Conservation (phyloP, 2,113 vertebrate species). For the Ceratotherium simum region DNA sequence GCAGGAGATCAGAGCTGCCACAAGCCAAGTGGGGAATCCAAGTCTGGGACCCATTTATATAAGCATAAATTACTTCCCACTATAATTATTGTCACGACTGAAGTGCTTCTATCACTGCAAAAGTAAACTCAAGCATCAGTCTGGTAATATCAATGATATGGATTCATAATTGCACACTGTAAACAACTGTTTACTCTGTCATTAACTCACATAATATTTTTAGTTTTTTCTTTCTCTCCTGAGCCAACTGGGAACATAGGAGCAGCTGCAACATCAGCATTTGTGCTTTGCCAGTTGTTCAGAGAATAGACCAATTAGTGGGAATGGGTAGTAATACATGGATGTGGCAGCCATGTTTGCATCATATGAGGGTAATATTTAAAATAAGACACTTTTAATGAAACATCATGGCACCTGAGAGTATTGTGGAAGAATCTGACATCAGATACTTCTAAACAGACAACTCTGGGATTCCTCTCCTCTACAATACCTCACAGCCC, state of each 20-base stretch:
- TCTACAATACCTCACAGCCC: background rate
- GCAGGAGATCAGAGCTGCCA: background rate
- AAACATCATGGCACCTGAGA: conserved; percentile 58
- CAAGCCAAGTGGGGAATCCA: background rate
- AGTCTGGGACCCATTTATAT: background rate
- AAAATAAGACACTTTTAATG: conserved; percentile 63
- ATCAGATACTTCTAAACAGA: conserved; percentile 28
- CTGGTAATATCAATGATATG: background rate
- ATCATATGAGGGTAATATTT: conserved; percentile 69
- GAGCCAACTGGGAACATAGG: background rate
- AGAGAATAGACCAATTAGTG: conserved; percentile 62
- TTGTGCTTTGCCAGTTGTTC: conserved; percentile 47
- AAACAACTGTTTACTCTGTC: background rate
- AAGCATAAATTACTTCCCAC: background rate
- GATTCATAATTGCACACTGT: background rate
- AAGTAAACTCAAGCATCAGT: background rate
- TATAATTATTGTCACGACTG: background rate
- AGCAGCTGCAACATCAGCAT: conserved; percentile 59
- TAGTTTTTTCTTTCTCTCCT: background rate
- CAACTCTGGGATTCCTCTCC: background rate
- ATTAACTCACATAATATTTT: conserved; percentile 15
- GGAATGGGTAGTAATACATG: conserved; percentile 43
- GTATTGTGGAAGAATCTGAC: conserved; percentile 4
- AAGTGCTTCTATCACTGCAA: background rate
- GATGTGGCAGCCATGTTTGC: conserved; percentile 64